Base-by-base conservation (phyloP, 2,113 vertebrate species). In the Zosterops hypoxanthus region DNA sequence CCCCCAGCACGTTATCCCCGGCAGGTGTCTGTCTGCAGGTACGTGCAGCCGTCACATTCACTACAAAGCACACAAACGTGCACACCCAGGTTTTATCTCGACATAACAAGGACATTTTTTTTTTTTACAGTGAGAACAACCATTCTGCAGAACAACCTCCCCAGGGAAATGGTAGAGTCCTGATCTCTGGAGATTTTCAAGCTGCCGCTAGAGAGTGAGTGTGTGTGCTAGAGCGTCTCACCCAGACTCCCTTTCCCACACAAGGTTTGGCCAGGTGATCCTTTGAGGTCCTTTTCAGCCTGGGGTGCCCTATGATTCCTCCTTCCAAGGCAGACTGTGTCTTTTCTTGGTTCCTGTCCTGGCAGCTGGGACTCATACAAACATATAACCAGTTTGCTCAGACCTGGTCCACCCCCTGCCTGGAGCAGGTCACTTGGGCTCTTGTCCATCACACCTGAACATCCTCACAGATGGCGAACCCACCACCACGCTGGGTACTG, bases 401-500 rank as follows among this genome's bases (percentile, higher is more conserved):
- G 56, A 55, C 69, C 42, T 46, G 28, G 26, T 68, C 24, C 61
- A 75, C 14, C 3, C 28, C 31, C 31, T 50, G 42, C 64, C 65
- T 6, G 5, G 4, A 49, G 28, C 28, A 86, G 66, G 22, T 81
- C 31, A 3, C 44, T 3, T 6, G 2, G 24, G 41, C 13, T 39
- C 39, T 61, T 31, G 31, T 20, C 34, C 53, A 6, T 71, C 41
- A 44, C 18, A 19, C 22, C 10, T 23, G 28, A 84, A 33, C 29
- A 63, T 11, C 23, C 52, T 55, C 41, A 39, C 2, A 8, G 53
- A 46, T 2, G 3, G 42, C 75, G 25, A 75, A 42, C 21, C 13
- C 47, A n/a, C 29, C 3, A 0, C 57, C 0, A 2, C 0, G 0
- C 5, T 29, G 52, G 20, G n/a, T 47, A 34, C 55, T 33, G 36